Evolutionary conservation across 2,888 invertebrate species (phyloP), one percentile per base, ranked within the genome.

Genomic region (Elmis aenea): DNA sequence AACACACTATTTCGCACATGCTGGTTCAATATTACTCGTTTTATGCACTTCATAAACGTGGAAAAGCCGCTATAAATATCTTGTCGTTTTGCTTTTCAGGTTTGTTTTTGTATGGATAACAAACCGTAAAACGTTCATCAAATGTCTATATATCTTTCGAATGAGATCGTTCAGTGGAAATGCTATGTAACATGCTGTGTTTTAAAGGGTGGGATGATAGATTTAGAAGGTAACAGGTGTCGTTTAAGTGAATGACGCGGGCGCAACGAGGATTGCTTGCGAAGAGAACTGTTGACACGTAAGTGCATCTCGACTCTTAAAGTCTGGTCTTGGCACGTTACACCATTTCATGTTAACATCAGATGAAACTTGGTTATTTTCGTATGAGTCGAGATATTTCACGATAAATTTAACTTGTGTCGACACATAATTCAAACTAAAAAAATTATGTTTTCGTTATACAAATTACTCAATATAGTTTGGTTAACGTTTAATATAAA

Each of bases 111-210:
- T 50, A 44, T 43, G 46, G 45, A 54, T 48, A 54, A 54, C 54
- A 56, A 51, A 51, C 51, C 52, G 51, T 58, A 58, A 57, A 58
- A 44, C 55, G 49, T 51, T 58, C 58, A 52, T 51, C 57, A 46
- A 47, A 48, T 46, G 49, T 46, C 46, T 46, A 52, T 57, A 54
- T 55, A 50, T 57, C 55, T 54, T 40, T 54, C 52, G 43, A 33
- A 37, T 38, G 45, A 39, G 45, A 44, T 47, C 38, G 38, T 48
- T 48, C 38, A 40, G 40, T 43, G 42, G 26, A 40, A 46, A 48
- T 33, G 35, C 40, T 38, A 31, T 42, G 34, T 46, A 41, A 29
- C 38, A 46, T 35, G 38, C 34, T 33, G 33, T 38, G 37, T 45
- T 45, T 46, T 42, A 49, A 43, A 46, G 48, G 45, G 44, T 42